Base-by-base conservation (phyloP, 2,888 invertebrate genomes). In the Tholera decimalis region DNA sequence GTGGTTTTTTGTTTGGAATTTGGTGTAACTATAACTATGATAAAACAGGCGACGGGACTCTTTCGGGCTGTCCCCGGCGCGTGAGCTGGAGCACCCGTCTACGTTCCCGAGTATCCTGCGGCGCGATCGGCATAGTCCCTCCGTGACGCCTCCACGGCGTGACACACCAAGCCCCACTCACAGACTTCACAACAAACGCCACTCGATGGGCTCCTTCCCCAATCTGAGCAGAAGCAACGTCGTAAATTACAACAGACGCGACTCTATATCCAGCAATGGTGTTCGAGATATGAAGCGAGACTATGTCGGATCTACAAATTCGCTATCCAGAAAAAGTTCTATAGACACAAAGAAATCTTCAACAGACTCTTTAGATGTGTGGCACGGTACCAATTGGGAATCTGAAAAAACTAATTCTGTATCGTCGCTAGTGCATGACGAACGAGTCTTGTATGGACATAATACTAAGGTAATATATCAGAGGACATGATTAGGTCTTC, bases 331-430 rank as follows among this genome's bases (percentile, higher is more conserved):
- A 80, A 96, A 97, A 83, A 95, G 92, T 83, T 95, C 94, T 0
- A 93, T 94, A 30, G 95, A 94, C 68, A 94, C 94, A 62, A 94
- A 93, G 80, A 95, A 95, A 72, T 95, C 95, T 60, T 97, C 97
- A 0, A 97, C 97, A 39, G 97, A 98, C 89, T 97, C 97, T 1
- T 88, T 98, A 89, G 97, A 97, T 84, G 96, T 96, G 51, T 96
- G 97, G 92, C 96, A 97, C 62, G 96, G 96, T 82, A 96, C 96
- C 82, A 96, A 96, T 51, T 97, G 97, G 97, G 97, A 97, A 82
- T 95, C 96, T 1, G 96, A 96, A 59, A 95, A 97, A 73, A 94
- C 97, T 69, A 96, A 96, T 80, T 96, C 96, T n/a, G 95, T 96
- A 20, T 96, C 97, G 44, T 88, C 92, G 91, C 96, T 85, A 92